Evolutionary conservation across 2,888 invertebrate species (phyloP), one percentile per base, ranked within the genome.

Genomic region (Carpatolechia fugitivella): DNA sequence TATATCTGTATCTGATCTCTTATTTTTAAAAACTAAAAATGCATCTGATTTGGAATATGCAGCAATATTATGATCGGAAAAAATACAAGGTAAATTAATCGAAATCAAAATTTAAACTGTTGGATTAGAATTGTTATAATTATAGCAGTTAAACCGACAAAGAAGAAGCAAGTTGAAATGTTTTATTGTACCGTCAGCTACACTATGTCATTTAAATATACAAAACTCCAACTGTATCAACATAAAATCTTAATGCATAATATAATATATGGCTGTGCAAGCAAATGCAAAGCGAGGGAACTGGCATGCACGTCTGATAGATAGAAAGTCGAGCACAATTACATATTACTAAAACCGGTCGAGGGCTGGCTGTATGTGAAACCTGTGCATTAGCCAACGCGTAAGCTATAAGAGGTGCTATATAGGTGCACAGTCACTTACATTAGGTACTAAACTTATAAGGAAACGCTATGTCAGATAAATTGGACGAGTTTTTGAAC

Each of bases 301-400:
- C 50, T 41, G 51, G 53, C 58, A 55, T 59, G 57, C 50, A 55
- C 54, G 58, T 63, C 59, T 61, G 64, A 73, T 82, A 80, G 64
- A 73, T 82, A 80, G 82, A 85, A 83, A 83, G 82, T 78, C 71
- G 74, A 75, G 76, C 74, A 74, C 77, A 82, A 80, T 78, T 77
- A 69, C 74, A 76, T 65, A 73, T 73, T 76, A 65, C 62, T 61
- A 58, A 56, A 61, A 69, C 72, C 72, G 68, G 73, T 73, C 54
- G 54, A 56, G 60, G 65, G 58, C 60, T 63, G 60, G 60, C 55
- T 14, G 66, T 64, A 68, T 69, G 75, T 72, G 72, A 76, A 79
- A 75, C 72, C 69, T 65, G 64, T 68, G 65, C 68, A 70, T 69
- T 64, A 70, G 61, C 67, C 63, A 50, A 50, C 50, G 20, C 50